These are phyloP conservation scores for Gyps fulvus DNA, from an alignment of 2,113 vertebrate genomes.

Conservation along the genomic window DNA sequence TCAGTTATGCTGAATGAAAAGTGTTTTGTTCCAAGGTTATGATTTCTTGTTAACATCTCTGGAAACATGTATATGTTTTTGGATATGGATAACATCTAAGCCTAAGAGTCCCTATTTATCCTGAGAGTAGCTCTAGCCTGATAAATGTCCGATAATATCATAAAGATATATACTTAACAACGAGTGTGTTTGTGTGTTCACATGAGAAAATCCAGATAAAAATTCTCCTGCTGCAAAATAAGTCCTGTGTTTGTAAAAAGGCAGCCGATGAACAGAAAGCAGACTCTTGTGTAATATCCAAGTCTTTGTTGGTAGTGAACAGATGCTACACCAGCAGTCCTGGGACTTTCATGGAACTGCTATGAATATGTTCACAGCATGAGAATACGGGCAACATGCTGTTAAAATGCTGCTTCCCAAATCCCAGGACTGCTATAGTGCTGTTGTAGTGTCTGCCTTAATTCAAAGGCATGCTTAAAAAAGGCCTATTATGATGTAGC, in stretches of 20 bases:
- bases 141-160: not conserved
- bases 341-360: slow-evolving; percentile 54
- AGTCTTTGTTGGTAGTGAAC: slow-evolving; percentile 50
- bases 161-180: not conserved
- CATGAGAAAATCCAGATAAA: not conserved
- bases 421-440: not conserved
- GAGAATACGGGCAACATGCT: slow-evolving; percentile 33
- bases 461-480: not conserved
- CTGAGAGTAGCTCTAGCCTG: not conserved
- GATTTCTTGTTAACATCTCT: not conserved
- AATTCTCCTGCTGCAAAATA: not conserved
- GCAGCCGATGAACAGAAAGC: not conserved
- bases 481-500: not conserved
- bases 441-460: not conserved
- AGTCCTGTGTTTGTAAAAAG: not conserved
- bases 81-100: not conserved
- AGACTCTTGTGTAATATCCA: slow-evolving; percentile 18
- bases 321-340: slow-evolving; percentile 71
- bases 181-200: not conserved
- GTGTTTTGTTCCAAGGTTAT: not conserved
- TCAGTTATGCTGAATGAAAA: not conserved
- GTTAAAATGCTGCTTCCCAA: slow-evolving; percentile 14
- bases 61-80: not conserved
- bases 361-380: slow-evolving; percentile 66
- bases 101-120: not conserved